Evolutionary conservation across 2,113 vertebrate species (phyloP).

Genomic region (Typhlomys cinereus): DNA sequence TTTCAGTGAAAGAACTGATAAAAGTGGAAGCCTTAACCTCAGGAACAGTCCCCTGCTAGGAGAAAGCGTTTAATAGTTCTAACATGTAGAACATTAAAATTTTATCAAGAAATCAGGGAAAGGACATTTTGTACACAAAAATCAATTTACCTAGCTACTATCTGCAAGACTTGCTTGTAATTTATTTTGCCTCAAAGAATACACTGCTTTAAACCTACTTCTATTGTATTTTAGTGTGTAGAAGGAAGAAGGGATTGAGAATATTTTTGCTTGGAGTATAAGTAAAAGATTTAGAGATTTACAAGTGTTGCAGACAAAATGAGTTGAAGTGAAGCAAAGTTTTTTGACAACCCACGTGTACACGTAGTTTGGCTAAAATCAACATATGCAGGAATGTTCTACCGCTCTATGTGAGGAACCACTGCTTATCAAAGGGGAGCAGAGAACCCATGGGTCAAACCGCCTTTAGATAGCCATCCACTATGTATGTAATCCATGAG

Average conservation of each 20-base stretch:
- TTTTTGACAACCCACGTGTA: background rate
- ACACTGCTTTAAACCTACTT: conserved; percentile 77
- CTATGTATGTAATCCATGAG: background rate
- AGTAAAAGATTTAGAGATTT: conserved; percentile 58
- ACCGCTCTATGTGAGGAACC: background rate
- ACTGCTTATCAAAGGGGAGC: background rate
- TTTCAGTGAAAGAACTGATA: conserved; percentile 70
- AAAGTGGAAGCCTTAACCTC: conserved; percentile 37
- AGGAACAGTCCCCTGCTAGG: conserved; percentile 55
- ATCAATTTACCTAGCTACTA: conserved; percentile 83
- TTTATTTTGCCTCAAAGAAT: conserved; percentile 82
- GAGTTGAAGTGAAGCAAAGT: conserved; percentile 58
- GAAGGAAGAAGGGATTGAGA: conserved; percentile 53
- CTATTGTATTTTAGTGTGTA: conserved; percentile 63
- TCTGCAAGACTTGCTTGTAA: conserved; percentile 75
- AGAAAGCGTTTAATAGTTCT: conserved; percentile 80
- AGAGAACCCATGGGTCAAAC: background rate
- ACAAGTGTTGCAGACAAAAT: conserved; percentile 38
- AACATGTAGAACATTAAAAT: conserved; percentile 83
- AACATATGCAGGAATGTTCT: background rate
- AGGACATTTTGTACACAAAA: conserved; percentile 79
- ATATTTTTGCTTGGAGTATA: conserved; percentile 56
- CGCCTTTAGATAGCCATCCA: background rate
- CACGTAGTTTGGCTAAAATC: background rate
- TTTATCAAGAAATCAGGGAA: conserved; percentile 81